phyloP scores from a whole-genome alignment of 2,888 invertebrate genomes.

The Acleris laterana region DNA sequence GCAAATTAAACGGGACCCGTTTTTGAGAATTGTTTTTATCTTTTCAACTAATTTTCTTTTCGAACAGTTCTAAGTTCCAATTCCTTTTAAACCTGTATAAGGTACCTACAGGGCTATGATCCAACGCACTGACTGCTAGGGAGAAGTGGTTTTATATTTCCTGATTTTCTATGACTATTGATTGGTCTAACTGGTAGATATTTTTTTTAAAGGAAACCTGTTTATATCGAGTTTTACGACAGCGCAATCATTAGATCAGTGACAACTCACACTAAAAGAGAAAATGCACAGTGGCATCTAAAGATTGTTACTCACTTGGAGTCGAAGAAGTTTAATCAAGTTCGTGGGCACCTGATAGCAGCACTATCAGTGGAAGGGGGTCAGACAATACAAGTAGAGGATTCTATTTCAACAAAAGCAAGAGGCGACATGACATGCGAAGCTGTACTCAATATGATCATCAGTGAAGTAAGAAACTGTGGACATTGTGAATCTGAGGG shows the following conservation, averaged over 20 bases:
- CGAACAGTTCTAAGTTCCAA: too few species aligned
- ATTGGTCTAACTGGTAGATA: too few species aligned
- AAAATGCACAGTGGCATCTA: conserved; percentile 60
- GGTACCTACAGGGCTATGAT: too few species aligned
- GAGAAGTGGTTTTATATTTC: too few species aligned
- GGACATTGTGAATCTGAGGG: too few species aligned
- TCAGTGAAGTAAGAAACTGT: conserved; percentile 59
- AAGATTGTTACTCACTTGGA: conserved; percentile 63
- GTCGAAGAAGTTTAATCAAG: conserved; percentile 47
- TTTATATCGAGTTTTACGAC: conserved; percentile 87
- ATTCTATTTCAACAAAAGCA: conserved; percentile 48
- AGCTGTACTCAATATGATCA: conserved; percentile 57
- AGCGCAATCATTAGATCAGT: conserved; percentile 86
- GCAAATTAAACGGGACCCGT: too few species aligned
- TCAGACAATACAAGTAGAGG: conserved; percentile 57
- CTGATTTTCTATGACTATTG: too few species aligned
- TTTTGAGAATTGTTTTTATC: too few species aligned
- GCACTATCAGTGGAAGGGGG: conserved; percentile 59
- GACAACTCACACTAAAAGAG: conserved; percentile 67
- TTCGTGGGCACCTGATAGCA: conserved; percentile 60
- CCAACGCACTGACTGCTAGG: too few species aligned
- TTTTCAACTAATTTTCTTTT: too few species aligned
- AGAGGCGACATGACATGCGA: conserved; percentile 59
- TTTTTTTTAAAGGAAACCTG: conserved; percentile 84
- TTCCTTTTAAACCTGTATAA: too few species aligned